Evolutionary conservation across 2,113 vertebrate species (phyloP).

Genomic region (Bujurquina vittata): DNA sequence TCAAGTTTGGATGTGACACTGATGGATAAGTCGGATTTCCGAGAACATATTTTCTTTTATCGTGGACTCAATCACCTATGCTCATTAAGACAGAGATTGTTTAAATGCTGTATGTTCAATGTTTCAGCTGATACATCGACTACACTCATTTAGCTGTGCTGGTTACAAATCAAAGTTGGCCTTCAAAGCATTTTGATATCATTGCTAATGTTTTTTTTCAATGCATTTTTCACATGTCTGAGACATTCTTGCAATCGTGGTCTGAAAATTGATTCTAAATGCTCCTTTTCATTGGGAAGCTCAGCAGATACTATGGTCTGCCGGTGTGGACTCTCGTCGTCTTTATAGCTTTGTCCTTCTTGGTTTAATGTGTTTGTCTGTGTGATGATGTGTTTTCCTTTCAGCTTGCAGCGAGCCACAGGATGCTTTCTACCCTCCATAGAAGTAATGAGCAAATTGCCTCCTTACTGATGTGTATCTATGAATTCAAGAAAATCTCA

Average conservation of each 20-base stretch:
- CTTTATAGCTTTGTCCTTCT: slow-evolving; percentile 23
- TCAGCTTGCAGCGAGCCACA: slow-evolving; percentile 27
- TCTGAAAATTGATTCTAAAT: slow-evolving; percentile 1
- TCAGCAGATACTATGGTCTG: neutral
- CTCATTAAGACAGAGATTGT: neutral
- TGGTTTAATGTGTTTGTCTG: slow-evolving; percentile 48
- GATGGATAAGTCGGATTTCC: neutral
- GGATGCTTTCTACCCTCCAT: neutral
- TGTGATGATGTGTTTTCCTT: slow-evolving; percentile 47
- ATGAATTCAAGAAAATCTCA: slow-evolving; percentile 33
- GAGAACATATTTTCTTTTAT: slow-evolving; percentile 12
- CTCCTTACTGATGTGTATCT: slow-evolving; percentile 23
- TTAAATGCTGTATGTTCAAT: neutral
- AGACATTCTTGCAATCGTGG: neutral
- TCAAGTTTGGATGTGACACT: neutral
- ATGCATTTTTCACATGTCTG: neutral
- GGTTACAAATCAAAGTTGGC: neutral
- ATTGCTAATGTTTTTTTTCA: neutral
- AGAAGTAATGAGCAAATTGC: slow-evolving; percentile 53
- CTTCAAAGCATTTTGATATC: neutral
- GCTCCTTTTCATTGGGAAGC: slow-evolving; percentile 3
- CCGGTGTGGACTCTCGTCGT: slow-evolving; percentile 9
- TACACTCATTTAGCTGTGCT: neutral
- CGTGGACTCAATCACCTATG: neutral
- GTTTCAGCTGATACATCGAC: neutral